Conservation (phyloP, 2,888 invertebrate genomes). For the Slavum lentiscoides region DNA sequence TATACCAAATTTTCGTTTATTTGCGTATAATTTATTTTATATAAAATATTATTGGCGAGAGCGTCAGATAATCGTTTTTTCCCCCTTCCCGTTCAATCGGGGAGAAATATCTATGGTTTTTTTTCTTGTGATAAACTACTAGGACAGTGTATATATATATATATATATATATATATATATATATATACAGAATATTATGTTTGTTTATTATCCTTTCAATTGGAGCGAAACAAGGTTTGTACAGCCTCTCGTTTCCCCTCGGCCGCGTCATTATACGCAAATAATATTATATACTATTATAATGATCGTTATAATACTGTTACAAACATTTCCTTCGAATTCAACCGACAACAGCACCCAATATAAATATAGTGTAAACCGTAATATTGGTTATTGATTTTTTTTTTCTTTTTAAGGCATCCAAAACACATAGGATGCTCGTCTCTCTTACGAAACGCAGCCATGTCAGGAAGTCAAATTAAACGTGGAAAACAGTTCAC, state of each 20-base stretch:
- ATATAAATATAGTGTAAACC: too few relatives aligned
- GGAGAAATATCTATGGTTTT: too few relatives aligned
- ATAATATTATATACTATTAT: background rate
- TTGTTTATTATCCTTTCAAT: background rate
- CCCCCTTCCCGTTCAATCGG: too few relatives aligned
- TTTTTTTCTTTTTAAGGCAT: background rate
- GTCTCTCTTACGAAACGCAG: background rate
- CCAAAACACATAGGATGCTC: background rate
- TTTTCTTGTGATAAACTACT: too few relatives aligned
- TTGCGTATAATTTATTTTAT: too few relatives aligned
- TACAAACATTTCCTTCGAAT: background rate
- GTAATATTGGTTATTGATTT: background rate
- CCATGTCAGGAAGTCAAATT: too few relatives aligned
- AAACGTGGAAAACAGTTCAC: too few relatives aligned
- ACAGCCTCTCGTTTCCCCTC: background rate
- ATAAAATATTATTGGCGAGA: too few relatives aligned
- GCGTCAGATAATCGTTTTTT: too few relatives aligned
- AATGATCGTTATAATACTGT: background rate
- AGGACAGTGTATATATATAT: too few relatives aligned
- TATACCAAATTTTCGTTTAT: too few relatives aligned
- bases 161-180: too few relatives aligned
- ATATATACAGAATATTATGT: background rate
- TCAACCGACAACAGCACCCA: background rate
- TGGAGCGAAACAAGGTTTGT: slow-evolving; percentile 17
- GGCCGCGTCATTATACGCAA: background rate